Evolutionary conservation across 2,797 vertebrate species (phyloP), one percentile per base, ranked within the genome.

Genomic region (Mormyrops attenuatus): DNA sequence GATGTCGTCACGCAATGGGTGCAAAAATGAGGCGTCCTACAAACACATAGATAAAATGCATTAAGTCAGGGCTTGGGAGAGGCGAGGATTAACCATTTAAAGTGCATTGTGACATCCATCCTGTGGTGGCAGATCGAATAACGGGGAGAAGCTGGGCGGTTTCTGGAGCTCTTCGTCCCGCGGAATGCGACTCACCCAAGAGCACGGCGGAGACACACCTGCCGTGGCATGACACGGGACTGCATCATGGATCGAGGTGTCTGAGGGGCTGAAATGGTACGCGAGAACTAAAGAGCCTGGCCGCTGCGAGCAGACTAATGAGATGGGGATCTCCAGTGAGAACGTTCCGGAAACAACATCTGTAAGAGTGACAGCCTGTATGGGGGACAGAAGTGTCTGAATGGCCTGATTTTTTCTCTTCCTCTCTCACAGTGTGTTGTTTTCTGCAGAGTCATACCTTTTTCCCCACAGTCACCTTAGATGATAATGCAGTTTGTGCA

Each of bases 371-470:
- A 47, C 73, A 80, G 73, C 15, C 73, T 1, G 73, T n/a, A 44
- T 80, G 41, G 73, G 17, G 73, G 2, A 9, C 17, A n/a, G 34
- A 80, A 44, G 73, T 44, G 17, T 15, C 38, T 80, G n/a, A 80
- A 80, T 80, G 73, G 38, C 7, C 17, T 80, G 11, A n/a, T 80
- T 44, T 80, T 20, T 20, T 47, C 73, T 30, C 73, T 80, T 80
- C 34, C 38, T 20, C 73, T 80, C 34, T 80, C 17, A 80, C 34
- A 17, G 73, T 77, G 38, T 77, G 38, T 20, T 41, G 38, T 80
- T 80, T 80, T 47, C 73, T 80, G 73, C 73, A n/a, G 38, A 80
- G 73, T 80, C 73, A 80, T 47, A 38, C 73, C 73, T 80, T 80
- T 47, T 9, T 17, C 73, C 26, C 41, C 17, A 20, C 73, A 80